Conservation (phyloP, 2,797 vertebrate species). For the Fistularia tabacaria region DNA sequence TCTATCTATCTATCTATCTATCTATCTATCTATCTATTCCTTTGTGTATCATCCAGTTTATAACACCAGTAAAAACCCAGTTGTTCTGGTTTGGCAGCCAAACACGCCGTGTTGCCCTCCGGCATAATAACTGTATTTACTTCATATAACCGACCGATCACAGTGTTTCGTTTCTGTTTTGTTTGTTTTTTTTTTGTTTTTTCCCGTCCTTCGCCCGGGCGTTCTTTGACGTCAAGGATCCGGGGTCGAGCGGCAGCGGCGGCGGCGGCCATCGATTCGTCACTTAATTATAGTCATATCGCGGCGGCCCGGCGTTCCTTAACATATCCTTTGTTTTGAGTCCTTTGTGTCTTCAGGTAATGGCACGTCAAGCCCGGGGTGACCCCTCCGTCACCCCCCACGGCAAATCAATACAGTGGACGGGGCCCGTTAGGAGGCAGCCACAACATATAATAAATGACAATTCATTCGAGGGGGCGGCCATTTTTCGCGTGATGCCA, state of each 20-base stretch:
- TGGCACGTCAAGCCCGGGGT: conserved; percentile 85
- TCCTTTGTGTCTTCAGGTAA: conserved; percentile 79
- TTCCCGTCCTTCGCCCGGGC: no score
- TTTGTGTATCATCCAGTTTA: no score
- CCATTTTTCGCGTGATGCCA: conserved; percentile 82
- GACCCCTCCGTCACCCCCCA: conserved; percentile 77
- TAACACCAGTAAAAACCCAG: no score
- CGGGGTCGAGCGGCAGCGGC: neutral
- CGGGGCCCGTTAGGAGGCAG: conserved; percentile 80
- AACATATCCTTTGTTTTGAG: conserved; percentile 86
- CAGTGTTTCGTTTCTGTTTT: no score
- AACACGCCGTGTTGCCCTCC: no score
- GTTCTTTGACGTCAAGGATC: no score
- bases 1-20: no score
- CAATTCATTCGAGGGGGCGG: conserved; percentile 76
- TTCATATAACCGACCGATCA: no score
- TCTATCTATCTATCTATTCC: no score
- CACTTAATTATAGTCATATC: conserved; percentile 86
- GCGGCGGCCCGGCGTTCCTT: conserved; percentile 75
- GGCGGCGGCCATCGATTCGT: conserved; percentile 65
- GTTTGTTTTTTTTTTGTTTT: no score
- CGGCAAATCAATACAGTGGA: conserved; percentile 87
- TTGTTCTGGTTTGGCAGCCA: no score
- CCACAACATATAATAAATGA: conserved; percentile 90
- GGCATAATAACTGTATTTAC: no score